Evolutionary conservation across 2,888 invertebrate genomes (phyloP), one percentile per base, ranked within the genome.

Genomic region (Drosophila maculinotata): DNA sequence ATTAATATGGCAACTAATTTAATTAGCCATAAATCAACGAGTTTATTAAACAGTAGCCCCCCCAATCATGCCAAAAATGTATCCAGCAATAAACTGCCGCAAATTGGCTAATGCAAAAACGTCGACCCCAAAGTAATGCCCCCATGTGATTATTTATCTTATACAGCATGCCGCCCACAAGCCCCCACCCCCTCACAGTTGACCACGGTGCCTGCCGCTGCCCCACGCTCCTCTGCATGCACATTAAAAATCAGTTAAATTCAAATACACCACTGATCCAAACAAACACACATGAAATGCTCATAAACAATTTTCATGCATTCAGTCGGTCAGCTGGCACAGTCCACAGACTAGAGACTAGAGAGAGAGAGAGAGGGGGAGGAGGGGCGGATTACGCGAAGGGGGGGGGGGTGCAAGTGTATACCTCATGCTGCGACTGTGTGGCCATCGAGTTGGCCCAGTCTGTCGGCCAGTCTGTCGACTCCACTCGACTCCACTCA

Each of bases 1-100:
- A 84, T 83, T 75, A 84, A 83, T 83, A 70, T 70, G 72, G 63
- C 73, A 76, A 73, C 79, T 69, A 79, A 87, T 87, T 88, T 85
- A 87, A 87, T 87, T 87, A 87, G 75, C 65, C 83, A 83, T 87
- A 88, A 87, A 88, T 87, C 81, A 87, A 79, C 64, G 70, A 82
- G 81, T 87, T 88, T 87, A 87, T 88, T 85, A 83, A 81, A 79
- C 80, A 79, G 84, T 86, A 84, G 83, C 86, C 67, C 78, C 69
- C 79, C 80, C 79, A 82, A 86, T 86, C 83, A 80, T 79, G 83
- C 76, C 82, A 70, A 63, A 20, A 20, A 66, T 74, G 76, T 70
- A 68, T 68, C 69, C 74, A 69, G 77, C 71, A 79, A 82, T 86
- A 86, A 83, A 83, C 82, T 83, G 86, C 86, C 83, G 69, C 87